Percentiles rank a stretch among this genome's conserved stretches.
phyloP scores from a whole-genome alignment of 2,797 vertebrate genomes.

The Onychomys arenicola region DNA sequence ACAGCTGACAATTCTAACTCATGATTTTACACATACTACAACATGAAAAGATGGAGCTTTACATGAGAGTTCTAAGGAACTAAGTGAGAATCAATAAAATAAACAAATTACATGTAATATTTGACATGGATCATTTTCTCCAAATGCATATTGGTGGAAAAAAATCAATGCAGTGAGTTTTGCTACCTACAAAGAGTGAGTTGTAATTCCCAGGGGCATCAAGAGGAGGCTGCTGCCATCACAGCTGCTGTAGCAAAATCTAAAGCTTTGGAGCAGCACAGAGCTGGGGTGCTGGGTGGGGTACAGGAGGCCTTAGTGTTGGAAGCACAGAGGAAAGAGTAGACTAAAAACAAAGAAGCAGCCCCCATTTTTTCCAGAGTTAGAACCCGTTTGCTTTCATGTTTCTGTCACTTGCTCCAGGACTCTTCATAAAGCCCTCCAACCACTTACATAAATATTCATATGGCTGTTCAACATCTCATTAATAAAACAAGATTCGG shows the following conservation, averaged over 20 bases:
- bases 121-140: not conserved
- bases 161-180: not conserved
- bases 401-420: slow-evolving; percentile 82
- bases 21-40: not conserved
- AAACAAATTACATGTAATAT: slow-evolving; percentile 13
- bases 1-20: not conserved
- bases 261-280: slow-evolving; percentile 48
- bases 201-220: slow-evolving; percentile 39
- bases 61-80: slow-evolving; percentile 24
- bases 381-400: slow-evolving; percentile 85
- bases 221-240: slow-evolving; percentile 9
- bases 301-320: slow-evolving; percentile 82
- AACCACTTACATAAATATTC: slow-evolving; percentile 86
- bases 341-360: slow-evolving; percentile 84
- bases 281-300: slow-evolving; percentile 77
- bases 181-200: not conserved
- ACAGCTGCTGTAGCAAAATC: not conserved
- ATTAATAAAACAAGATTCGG: slow-evolving; percentile 86
- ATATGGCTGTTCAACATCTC: slow-evolving; percentile 84
- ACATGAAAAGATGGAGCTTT: not conserved
- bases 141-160: slow-evolving; percentile 27
- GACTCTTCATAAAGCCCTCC: slow-evolving; percentile 83
- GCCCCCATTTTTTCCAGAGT: slow-evolving; percentile 77
- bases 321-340: slow-evolving; percentile 83
- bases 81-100: slow-evolving; percentile 40